Base-by-base conservation (phyloP, 1,140 invertebrate species). In the Chrysoperla carnea region DNA sequence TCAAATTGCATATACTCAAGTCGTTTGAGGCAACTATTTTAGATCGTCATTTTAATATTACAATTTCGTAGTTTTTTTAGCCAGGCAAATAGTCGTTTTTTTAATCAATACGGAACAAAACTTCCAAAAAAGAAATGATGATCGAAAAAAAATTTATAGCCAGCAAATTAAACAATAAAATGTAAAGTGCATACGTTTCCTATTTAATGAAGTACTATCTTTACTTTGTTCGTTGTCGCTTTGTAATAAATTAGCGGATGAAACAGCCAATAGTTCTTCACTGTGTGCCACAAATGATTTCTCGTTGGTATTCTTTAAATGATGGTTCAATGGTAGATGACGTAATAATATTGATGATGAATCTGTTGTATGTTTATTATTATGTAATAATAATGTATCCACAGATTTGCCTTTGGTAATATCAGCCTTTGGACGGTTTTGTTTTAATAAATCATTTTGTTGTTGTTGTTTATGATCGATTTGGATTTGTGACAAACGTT, bases 401-500 rank as follows among this genome's bases (percentile, higher is more conserved):
- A 51, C 50, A 23, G 50, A 51, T 36, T 51, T 51, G 2, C 50
- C 41, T 37, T 51, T 51, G 1, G 50, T 46, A 6, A 51, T 44
- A 40, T 51, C 50, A 14, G 40, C 13, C 45, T 51, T 51, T 6
- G n/a, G 29, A 60, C 56, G 6, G 57, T 48, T 1, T 53, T 23
- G 15, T 42, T 36, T 23, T 12, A 44, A 57, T 6, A 47, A 37
- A 9, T 58, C 58, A n/a, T 60, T 59, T 33, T 64, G 58, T 31
- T 53, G 63, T 37, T 55, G 39, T 38, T 55, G 39, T 47, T 72
- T 59, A 50, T 75, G 47, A 28, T 59, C 64, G 7, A 60, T 60
- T 37, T 62, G 46, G 23, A 50, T 72, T 42, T 67, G 58, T 29
- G 61, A 71, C 40, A 87, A 60, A 50, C 72, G 72, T 42, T 63